Conservation (phyloP, 2,888 invertebrate genomes). For the Amphipyra berbera region DNA sequence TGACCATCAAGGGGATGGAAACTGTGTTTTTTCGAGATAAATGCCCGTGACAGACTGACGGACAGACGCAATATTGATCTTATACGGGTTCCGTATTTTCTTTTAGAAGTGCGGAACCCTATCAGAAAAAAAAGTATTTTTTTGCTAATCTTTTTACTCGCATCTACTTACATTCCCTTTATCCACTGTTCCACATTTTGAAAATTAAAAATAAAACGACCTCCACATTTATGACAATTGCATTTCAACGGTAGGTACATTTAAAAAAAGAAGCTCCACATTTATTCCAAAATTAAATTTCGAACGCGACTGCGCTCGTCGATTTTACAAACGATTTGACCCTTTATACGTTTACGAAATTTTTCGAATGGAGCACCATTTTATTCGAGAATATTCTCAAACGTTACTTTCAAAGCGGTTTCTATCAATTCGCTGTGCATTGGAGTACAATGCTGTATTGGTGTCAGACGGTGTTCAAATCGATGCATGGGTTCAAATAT, state of each 20-base stretch:
- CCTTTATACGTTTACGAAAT: constrained; percentile 39
- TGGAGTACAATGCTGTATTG: constrained; percentile 49
- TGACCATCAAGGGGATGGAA: no score
- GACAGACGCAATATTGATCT: no score
- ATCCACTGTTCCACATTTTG: no score
- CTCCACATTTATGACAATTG: constrained; percentile 13
- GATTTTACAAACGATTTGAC: constrained; percentile 46
- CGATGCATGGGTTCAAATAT: constrained; percentile 40
- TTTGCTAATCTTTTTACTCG: no score
- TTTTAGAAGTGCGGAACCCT: no score
- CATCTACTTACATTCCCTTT: no score
- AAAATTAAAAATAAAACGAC: background rate
- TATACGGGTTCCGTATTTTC: no score
- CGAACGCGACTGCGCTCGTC: constrained; percentile 3
- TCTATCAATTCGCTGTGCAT: constrained; percentile 49
- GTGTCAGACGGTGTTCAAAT: constrained; percentile 45
- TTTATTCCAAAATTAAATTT: constrained; percentile 40
- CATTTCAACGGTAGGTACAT: constrained; percentile 12
- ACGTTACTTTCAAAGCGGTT: constrained; percentile 37
- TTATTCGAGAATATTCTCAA: constrained; percentile 38
- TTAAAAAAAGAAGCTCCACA: constrained; percentile 13
- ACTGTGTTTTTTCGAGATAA: no score
- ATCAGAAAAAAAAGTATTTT: no score
- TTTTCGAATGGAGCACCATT: constrained; percentile 31
- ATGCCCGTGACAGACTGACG: no score